Percentiles rank a stretch among this genome's conserved stretches.
phyloP scores from a whole-genome alignment of 2,113 vertebrate genomes.

The Cranoglanis bouderius region DNA sequence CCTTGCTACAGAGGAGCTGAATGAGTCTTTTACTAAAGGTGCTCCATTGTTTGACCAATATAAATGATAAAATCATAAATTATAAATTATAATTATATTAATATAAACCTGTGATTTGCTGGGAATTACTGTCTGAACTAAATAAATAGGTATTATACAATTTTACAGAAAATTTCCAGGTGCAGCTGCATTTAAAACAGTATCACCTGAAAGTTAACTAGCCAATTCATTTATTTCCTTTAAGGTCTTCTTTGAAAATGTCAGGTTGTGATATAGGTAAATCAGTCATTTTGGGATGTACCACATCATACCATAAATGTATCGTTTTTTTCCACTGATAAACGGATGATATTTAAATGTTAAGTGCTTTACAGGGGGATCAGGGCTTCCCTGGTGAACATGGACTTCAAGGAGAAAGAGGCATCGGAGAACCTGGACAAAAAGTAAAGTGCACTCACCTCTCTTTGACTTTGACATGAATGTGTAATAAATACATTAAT shows the following conservation, averaged over 20 bases:
- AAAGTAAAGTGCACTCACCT: constrained; percentile 62
- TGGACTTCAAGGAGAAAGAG: constrained; percentile 68
- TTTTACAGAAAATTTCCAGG: neutral
- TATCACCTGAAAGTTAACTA: neutral
- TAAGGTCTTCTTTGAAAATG: neutral
- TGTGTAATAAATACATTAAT: neutral
- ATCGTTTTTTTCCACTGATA: neutral
- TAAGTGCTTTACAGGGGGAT: constrained; percentile 66
- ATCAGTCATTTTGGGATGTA: neutral
- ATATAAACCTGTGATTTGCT: too few relatives aligned
- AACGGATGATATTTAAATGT: neutral
- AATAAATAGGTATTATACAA: neutral
- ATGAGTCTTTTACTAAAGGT: too few relatives aligned
- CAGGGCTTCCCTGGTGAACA: constrained; percentile 73
- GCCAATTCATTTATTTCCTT: neutral
- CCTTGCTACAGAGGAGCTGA: too few relatives aligned
- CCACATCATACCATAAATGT: neutral
- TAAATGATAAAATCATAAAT: too few relatives aligned
- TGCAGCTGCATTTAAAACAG: neutral
- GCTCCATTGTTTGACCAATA: too few relatives aligned
- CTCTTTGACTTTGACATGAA: neutral
- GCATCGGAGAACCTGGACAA: constrained; percentile 69
- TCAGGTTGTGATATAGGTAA: neutral
- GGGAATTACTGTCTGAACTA: too few relatives aligned
- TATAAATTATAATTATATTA: too few relatives aligned